Base-by-base conservation (phyloP, 2,113 vertebrate genomes). In the Bucco capensis region DNA sequence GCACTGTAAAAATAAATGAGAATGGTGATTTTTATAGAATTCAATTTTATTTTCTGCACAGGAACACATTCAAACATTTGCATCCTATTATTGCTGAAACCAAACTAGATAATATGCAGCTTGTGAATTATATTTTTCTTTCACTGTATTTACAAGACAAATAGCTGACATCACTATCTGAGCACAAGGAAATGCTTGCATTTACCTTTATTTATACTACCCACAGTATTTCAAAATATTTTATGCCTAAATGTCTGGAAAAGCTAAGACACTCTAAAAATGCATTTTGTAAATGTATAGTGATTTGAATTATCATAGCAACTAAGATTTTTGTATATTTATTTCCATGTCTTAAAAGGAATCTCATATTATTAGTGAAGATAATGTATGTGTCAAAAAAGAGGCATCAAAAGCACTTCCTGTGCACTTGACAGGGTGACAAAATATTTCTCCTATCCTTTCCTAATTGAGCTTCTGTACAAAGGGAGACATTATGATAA, bases 381-480 rank as follows among this genome's bases (percentile, higher is more conserved):
- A 98, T 97, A 97, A 97, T 97, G 96, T 96, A 97, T 87, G 96
- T 98, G 98, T 98, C 97, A 98, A 97, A 98, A 98, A 98, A 98
- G 97, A 98, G 97, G 97, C 96, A 97, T 98, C 97, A 97, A 96
- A 98, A 97, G 96, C 96, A 98, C 96, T 98, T 98, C 98, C 97
- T 98, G 97, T 97, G 97, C 98, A 98, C 98, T 98, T 98, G 98
- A 98, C 98, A 98, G 97, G 97, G 98, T 99, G 98, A 99, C 99
- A 99, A 98, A 99, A 99, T 99, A 99, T 99, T 99, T 99, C 98
- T 98, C 98, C 97, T 98, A 98, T 98, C 97, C 97, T 98, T 98
- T 97, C 98, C 98, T 98, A 98, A 98, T 98, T 98, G 98, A 98
- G 98, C 98, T 85, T 83, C 97, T 94, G 95, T 95, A 98, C 95